Conservation (phyloP, 2,113 vertebrate genomes). For the Brachypteracias leptosomus region DNA sequence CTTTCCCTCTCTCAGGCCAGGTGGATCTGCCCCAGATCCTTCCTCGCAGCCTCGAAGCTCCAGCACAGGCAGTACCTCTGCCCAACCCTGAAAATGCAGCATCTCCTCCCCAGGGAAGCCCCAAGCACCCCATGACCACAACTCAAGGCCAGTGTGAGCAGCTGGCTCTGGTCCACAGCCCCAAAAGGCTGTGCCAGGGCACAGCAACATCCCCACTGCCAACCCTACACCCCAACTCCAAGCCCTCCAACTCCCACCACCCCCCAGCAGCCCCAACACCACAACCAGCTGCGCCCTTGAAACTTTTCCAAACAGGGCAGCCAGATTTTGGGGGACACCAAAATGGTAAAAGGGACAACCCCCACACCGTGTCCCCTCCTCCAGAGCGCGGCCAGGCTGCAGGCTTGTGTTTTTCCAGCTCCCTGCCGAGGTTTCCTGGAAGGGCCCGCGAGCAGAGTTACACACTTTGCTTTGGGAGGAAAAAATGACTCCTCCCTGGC, state of each 20-base stretch:
- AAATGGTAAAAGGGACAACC: neutral
- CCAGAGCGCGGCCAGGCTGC: neutral
- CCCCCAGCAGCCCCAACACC: neutral
- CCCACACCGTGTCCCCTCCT: neutral
- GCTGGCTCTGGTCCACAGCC: neutral
- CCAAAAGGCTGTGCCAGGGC: neutral
- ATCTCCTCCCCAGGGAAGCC: neutral
- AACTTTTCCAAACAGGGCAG: neutral
- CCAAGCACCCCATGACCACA: fast-evolving
- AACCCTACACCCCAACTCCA: neutral
- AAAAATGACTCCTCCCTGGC: slow-evolving; percentile 75
- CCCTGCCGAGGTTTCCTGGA: slow-evolving; percentile 41
- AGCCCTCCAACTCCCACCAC: neutral
- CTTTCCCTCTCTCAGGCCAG: neutral
- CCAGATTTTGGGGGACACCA: neutral
- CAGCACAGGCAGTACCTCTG: fast-evolving
- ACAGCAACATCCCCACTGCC: neutral
- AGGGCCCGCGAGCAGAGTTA: slow-evolving; percentile 11
- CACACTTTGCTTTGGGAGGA: slow-evolving; percentile 75
- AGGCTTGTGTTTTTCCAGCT: slow-evolving; percentile 58
- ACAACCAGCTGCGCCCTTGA: neutral
- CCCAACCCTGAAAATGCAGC: neutral
- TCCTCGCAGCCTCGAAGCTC: neutral
- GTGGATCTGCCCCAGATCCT: neutral
- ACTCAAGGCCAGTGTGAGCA: neutral